Percentiles rank a stretch among this genome's conserved stretches.
Evolutionary conservation across 2,888 invertebrate genomes (phyloP).

Genomic region (Erebia ligea): DNA sequence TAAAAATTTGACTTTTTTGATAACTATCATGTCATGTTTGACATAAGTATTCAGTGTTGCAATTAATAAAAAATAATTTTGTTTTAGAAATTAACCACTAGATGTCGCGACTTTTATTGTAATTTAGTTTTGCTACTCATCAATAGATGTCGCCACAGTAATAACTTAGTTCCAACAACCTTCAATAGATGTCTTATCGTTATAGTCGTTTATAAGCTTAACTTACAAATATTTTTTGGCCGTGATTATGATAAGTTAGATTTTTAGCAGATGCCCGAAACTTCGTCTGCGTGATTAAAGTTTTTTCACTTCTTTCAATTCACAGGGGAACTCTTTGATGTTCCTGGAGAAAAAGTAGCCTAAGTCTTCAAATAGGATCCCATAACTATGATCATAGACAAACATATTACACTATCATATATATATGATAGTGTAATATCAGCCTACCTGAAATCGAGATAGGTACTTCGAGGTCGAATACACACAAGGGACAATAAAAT

Average conservation of each 20-base stretch:
- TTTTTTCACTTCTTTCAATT: no score
- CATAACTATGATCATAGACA: no score
- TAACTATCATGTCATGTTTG: background rate
- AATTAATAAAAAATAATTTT: background rate
- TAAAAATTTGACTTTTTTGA: conserved; percentile 21
- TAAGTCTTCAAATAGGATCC: no score
- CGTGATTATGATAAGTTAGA: no score
- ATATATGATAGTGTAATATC: no score
- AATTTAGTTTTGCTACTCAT: conserved; percentile 9
- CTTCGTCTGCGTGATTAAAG: no score
- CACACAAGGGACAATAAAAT: no score
- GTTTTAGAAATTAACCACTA: background rate
- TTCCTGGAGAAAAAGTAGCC: no score
- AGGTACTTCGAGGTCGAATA: conserved; percentile 10
- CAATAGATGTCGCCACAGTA: conserved; percentile 23
- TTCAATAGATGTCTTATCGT: background rate
- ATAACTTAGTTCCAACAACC: background rate
- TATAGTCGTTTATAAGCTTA: background rate
- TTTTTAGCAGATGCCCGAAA: no score
- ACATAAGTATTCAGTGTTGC: background rate
- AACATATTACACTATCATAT: no score
- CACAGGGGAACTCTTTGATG: no score
- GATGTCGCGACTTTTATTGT: background rate
- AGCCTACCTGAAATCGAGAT: conserved; percentile 32
- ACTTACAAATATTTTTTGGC: background rate